Base-by-base conservation (phyloP, 2,888 invertebrate species). In the Corbicula japonica region DNA sequence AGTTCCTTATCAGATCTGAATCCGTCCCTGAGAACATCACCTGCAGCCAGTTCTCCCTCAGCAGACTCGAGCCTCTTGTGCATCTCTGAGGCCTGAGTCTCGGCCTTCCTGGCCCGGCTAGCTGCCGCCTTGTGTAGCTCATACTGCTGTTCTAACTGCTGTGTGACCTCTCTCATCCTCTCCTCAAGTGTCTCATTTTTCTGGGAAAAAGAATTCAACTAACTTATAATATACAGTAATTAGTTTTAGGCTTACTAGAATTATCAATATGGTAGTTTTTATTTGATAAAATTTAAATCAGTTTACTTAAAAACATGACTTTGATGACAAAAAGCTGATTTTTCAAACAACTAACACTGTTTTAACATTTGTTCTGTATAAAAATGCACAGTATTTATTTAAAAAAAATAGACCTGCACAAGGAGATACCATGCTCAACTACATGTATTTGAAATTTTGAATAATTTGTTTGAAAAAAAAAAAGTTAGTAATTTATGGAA, bases 41-140 rank as follows among this genome's bases (percentile, higher is more conserved):
- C 95, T 0, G 96, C 95, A 73, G 95, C 96, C 35, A 97, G 95
- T 91, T 98, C 98, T 0, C 96, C 95, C 89, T 97, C 97, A 21
- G 96, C 94, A 90, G 97, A 97, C 89, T 97, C 96, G 71, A 98
- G 94, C 78, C 96, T 95, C 61, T 95, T 95, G 87, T 97, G 96
- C 30, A 97, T 93, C 85, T 96, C 95, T 61, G 95, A 95, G 83
- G 96, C 95, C 89, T 97, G 97, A 69, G 96, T 96, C 86, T 97
- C 96, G n/a, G 96, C 93, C 66, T 95, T 95, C 62, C 96, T 95
- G 30, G 96, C 95, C 60, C 96, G 94, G 5, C 95, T 94, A 30
- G 95, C 95, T 0, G 95, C 95, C 93, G 95, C 96, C 86, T 95
- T 96, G 91, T 95, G 96, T 83, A 95, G 94, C 89, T 95, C 96